phyloP scores from a whole-genome alignment of 2,888 invertebrate species.

The Alsophila aescularia region DNA sequence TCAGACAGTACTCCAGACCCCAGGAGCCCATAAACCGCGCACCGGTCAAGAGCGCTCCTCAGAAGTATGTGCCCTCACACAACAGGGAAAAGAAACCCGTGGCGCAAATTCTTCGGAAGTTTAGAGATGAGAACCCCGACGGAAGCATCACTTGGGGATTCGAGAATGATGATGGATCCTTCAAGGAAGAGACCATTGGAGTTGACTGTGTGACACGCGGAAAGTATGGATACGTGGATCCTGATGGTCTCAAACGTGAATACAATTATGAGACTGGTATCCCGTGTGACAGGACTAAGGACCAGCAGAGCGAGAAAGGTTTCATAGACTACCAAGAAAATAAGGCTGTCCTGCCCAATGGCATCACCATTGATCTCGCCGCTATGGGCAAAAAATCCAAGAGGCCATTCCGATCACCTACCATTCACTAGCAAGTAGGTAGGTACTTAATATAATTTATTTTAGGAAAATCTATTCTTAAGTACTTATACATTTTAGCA shows the following conservation, averaged over 20 bases:
- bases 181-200: slow-evolving; percentile 93
- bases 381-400: slow-evolving; percentile 89
- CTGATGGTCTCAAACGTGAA: slow-evolving; percentile 92
- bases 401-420: slow-evolving; percentile 85
- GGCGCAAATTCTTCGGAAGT: slow-evolving; percentile 88
- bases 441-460: slow-evolving; percentile 70
- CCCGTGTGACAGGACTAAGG: slow-evolving; percentile 85
- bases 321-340: slow-evolving; percentile 90
- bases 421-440: slow-evolving; percentile 76
- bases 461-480: slow-evolving; percentile 70
- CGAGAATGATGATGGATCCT: slow-evolving; percentile 94
- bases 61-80: slow-evolving; percentile 70
- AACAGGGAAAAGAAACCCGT: slow-evolving; percentile 87
- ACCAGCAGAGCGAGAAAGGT: slow-evolving; percentile 84
- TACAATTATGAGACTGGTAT: slow-evolving; percentile 93
- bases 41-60: slow-evolving; percentile 65
- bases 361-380: slow-evolving; percentile 88
- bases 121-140: slow-evolving; percentile 91
- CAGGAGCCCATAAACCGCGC: slow-evolving; percentile 68
- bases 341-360: slow-evolving; percentile 89
- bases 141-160: slow-evolving; percentile 95
- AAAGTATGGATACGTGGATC: slow-evolving; percentile 93
- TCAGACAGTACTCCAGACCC: slow-evolving; percentile 77
- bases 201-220: slow-evolving; percentile 90
- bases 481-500: slow-evolving; percentile 63